Evolutionary conservation across 2,888 invertebrate genomes (phyloP), one percentile per base, ranked within the genome.

Genomic region (Agrotis ipsilon): DNA sequence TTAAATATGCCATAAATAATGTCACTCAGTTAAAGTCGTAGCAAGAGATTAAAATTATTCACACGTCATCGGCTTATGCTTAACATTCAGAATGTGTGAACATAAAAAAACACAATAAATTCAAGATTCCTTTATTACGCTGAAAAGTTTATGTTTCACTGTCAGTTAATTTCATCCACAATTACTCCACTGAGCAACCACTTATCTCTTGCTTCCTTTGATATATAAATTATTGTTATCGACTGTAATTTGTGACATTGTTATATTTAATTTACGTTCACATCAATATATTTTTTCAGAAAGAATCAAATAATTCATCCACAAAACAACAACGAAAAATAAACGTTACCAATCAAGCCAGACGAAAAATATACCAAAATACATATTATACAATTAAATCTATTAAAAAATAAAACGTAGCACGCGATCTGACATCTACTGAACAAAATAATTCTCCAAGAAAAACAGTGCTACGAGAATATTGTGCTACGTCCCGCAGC

Each of bases 401-500:
- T 46, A 39, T n/a, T 52, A 14, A 54, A 57, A 77, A 57, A 69
- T 52, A n/a, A 21, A 45, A 63, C 14, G 58, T 57, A 59, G 18
- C 32, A 51, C 18, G 19, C 14, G 64, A 65, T 58, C 21, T 68
- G 19, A 72, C 46, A 59, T 57, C 60, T 51, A 49, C 27, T 27
- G 39, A 72, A 68, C 59, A 74, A 78, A 75, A 81, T 52, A 66
- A 73, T 67, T 55, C 45, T 5, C 45, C 11, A 75, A 68, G 77
- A 63, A 83, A 82, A 78, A 76, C 80, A 75, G 69, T 57, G 68
- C 75, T 62, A 68, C 71, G 72, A 80, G 87, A 87, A 86, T 87
- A 88, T 75, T 85, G 76, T 65, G 78, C 89, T 79, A 90, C 94
- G 93, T 96, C 95, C 96, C 95, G 95, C 68, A 96, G 93, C 95